A percentile compares a stretch with the other conserved stretches of the same genome.
phyloP scores from a whole-genome alignment of 2,888 invertebrate species.

The Sinohyriopsis cumingii region DNA sequence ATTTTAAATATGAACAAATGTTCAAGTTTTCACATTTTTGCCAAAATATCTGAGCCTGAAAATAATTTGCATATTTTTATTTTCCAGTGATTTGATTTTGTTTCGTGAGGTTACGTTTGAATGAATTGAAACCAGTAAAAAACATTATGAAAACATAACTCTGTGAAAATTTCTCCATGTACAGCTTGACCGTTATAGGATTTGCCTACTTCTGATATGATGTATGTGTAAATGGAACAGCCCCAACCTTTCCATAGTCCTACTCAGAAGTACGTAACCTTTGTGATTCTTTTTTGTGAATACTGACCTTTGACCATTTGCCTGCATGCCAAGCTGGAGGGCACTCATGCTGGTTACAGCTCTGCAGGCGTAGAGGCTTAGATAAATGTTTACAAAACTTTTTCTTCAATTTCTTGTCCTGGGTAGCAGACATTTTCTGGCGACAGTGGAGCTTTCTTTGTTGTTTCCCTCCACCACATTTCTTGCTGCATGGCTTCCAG shows the following conservation, averaged over 20 bases:
- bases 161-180: too few relatives aligned
- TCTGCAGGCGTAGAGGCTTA: constrained; percentile 44
- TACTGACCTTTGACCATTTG: constrained; percentile 91
- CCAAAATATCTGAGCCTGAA: background rate
- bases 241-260: background rate
- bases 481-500: constrained; percentile 76
- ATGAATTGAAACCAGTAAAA: too few relatives aligned
- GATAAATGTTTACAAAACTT: constrained; percentile 49
- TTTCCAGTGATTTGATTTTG: background rate
- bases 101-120: background rate
- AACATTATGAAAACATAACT: too few relatives aligned
- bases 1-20: too few relatives aligned
- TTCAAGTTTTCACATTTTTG: too few relatives aligned
- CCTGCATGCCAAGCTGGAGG: constrained; percentile 87
- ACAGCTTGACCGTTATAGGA: too few relatives aligned
- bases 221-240: too few relatives aligned
- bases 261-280: background rate
- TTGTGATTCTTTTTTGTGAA: background rate
- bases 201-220: too few relatives aligned
- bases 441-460: constrained; percentile 79
- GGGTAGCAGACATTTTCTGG: constrained; percentile 38
- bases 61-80: background rate
- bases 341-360: constrained; percentile 60
- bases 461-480: constrained; percentile 79
- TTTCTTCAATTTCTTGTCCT: constrained; percentile 41